Conservation (phyloP, 2,888 invertebrate species). For the Liopterus haemorrhoidalis region DNA sequence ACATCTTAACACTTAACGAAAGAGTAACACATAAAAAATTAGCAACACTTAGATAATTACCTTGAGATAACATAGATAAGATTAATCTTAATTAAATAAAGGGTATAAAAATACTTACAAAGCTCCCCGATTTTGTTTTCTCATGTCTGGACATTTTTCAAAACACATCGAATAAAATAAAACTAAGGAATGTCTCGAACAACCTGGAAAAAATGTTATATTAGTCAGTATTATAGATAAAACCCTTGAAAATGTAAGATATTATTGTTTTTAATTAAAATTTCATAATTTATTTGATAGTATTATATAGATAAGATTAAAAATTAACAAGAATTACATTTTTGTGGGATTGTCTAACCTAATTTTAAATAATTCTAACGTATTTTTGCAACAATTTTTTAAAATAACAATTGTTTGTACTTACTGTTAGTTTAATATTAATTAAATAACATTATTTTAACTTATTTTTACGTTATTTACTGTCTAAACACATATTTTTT, state of each 20-base stretch:
- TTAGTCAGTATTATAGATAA: conserved; percentile 3
- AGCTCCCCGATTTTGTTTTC: conserved; percentile 57
- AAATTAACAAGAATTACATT: no score
- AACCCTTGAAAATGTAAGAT: conserved; percentile 12
- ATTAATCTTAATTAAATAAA: neutral
- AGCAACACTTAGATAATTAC: neutral
- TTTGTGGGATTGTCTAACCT: no score
- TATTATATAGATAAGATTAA: no score
- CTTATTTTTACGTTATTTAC: no score
- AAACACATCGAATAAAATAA: conserved; percentile 15
- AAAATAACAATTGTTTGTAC: no score
- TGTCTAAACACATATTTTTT: no score
- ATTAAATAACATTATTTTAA: no score
- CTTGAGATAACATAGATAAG: neutral
- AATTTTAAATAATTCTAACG: no score
- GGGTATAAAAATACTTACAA: conserved; percentile 51
- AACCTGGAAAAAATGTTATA: conserved; percentile 8
- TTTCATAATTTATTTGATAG: no score
- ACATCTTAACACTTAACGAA: neutral
- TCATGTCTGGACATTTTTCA: conserved; percentile 57
- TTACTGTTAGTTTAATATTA: no score
- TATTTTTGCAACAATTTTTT: no score
- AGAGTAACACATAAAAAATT: neutral
- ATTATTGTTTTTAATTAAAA: no score
- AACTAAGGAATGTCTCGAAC: conserved; percentile 13